Percentiles rank a stretch among this genome's conserved stretches.
phyloP scores from a whole-genome alignment of 2,797 vertebrate genomes.

The Periparus ater region DNA sequence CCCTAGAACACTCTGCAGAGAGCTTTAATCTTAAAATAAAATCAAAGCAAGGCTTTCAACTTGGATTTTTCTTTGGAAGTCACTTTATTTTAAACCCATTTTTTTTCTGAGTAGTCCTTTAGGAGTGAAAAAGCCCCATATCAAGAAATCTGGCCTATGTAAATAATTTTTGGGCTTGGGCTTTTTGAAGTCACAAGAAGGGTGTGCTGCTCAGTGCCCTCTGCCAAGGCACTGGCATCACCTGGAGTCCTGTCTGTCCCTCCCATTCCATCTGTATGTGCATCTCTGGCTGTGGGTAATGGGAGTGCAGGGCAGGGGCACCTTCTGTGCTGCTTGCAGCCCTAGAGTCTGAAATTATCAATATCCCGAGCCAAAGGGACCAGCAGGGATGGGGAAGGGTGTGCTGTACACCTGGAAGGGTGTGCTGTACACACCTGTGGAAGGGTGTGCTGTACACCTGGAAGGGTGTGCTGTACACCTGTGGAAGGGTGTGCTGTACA shows the following conservation, averaged over 20 bases:
- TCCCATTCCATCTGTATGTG: accelerated
- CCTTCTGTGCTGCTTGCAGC: not conserved
- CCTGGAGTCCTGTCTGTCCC: not conserved
- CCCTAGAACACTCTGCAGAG: not conserved
- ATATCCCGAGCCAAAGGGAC: accelerated
- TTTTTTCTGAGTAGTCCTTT: not conserved
- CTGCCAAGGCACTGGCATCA: not conserved
- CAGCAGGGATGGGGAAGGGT: accelerated
- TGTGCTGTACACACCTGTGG: accelerated
- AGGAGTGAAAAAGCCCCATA: not conserved
- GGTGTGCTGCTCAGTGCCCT: not conserved
- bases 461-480: too few relatives aligned
- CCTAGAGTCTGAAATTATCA: not conserved
- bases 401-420: accelerated
- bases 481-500: too few relatives aligned
- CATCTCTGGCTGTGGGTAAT: not conserved
- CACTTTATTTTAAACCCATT: not conserved
- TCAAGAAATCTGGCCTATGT: not conserved
- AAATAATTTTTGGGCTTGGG: not conserved
- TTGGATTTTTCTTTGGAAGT: not conserved
- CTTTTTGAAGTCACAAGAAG: not conserved
- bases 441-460: accelerated
- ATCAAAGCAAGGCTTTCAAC: slow-evolving; percentile 1
- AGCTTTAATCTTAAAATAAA: not conserved
- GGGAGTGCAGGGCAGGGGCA: accelerated